Base-by-base conservation (phyloP, 1,140 invertebrate species). In the Lepidurus packardi region DNA sequence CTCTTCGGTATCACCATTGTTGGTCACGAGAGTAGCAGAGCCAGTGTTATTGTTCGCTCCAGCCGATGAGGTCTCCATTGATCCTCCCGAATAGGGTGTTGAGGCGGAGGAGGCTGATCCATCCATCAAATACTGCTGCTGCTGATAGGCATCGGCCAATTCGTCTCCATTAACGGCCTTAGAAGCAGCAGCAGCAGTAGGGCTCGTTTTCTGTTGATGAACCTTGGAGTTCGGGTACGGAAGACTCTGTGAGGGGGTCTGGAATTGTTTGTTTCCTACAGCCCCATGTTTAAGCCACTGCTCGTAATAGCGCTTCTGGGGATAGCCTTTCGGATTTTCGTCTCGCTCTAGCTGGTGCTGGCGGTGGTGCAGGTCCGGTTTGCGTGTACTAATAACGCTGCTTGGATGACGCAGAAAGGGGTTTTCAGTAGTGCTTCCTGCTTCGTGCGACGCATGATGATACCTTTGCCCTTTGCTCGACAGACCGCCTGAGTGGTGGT, bases 281-380 rank as follows among this genome's bases (percentile, higher is more conserved):
- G 53, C 53, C 4, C 53, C 53, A 65, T 65, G 53, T 16, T 65
- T 65, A 13, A 65, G 21, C 53, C 53, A 65, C 53, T 65, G 53
- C 53, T 65, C 53, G 53, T 65, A 65, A 65, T 65, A 21, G 21
- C 53, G 53, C 53, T 65, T 65, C 53, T 65, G 53, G 53, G 53
- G 53, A 65, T 65, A 65, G 53, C 53, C 53, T 65, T 65, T 65
- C 9, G 53, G 53, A 65, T 65, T 65, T 65, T 65, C 53, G 53
- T 65, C 53, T 65, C 53, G 53, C 53, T 65, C 53, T 13, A 5
- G 53, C 21, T 9, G 53, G 1, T 65, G 53, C 53, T 65, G 53
- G 53, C 53, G 53, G 53, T 65, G 53, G n/a, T 65, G 53, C 53
- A 65, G 53, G 53, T 65, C 53, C 53, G 53, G 53, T 65, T 65